These are phyloP conservation scores for Eira barbara DNA, from an alignment of 2,113 vertebrate species.

Conservation along the genomic window DNA sequence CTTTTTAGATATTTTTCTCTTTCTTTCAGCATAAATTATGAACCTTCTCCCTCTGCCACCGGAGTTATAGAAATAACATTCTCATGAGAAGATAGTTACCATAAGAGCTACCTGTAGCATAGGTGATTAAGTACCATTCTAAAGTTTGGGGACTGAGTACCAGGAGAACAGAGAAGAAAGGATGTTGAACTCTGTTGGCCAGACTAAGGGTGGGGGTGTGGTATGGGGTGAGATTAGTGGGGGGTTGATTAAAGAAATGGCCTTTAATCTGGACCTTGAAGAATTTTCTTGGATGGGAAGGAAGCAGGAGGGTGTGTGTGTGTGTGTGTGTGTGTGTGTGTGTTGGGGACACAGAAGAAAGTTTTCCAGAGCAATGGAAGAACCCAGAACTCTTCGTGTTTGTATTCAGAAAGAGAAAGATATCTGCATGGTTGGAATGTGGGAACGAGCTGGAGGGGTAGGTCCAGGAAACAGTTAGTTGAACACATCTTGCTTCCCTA, in stretches of 20 bases:
- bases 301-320: background rate
- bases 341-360: background rate
- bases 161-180: background rate
- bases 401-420: background rate
- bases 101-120: background rate
- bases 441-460: background rate
- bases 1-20: background rate
- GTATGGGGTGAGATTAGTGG: background rate
- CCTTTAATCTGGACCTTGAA: background rate
- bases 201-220: background rate
- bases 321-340: background rate
- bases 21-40: conserved; percentile 2
- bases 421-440: background rate
- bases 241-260: background rate
- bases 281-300: background rate
- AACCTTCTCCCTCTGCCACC: background rate
- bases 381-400: background rate
- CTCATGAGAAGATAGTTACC: background rate
- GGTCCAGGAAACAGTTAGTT: background rate
- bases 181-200: background rate
- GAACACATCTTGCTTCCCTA: background rate
- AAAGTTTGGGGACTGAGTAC: background rate
- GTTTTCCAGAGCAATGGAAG: background rate
- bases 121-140: background rate
- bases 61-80: background rate